Evolutionary conservation across 2,888 invertebrate species (phyloP).

Genomic region (Nemurella pictetii): DNA sequence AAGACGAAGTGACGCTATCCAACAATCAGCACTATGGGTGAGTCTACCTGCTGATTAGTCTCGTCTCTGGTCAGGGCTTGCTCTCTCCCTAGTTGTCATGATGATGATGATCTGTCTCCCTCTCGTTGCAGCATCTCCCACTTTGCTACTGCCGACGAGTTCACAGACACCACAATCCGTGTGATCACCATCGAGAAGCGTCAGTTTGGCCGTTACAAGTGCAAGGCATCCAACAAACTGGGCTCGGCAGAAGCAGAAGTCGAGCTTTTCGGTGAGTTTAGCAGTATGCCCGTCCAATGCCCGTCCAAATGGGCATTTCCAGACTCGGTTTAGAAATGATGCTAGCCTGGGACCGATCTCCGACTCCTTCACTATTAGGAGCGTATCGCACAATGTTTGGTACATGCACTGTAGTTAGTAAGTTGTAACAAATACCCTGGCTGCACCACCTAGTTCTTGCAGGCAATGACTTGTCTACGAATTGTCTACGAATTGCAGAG

Average conservation of each 20-base stretch:
- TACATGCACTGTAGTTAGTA: background rate
- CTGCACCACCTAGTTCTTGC: background rate
- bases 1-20: conserved; percentile 74
- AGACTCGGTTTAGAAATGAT: too few species aligned
- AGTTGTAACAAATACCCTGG: background rate
- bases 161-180: conserved; percentile 85
- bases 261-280: conserved; percentile 75
- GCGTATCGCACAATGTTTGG: background rate
- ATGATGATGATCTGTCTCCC: background rate
- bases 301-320: too few species aligned
- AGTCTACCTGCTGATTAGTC: background rate
- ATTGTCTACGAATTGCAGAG: too few species aligned
- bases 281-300: too few species aligned
- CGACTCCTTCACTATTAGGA: background rate
- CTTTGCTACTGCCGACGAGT: conserved; percentile 89
- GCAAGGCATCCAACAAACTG: conserved; percentile 86
- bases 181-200: conserved; percentile 89
- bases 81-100: too few species aligned
- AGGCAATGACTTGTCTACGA: background rate
- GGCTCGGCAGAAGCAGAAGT: conserved; percentile 79
- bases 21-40: conserved; percentile 87
- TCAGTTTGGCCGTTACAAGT: conserved; percentile 83
- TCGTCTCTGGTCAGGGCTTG: too few species aligned
- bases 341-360: background rate
- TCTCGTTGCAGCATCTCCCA: conserved; percentile 71